Evolutionary conservation across 2,797 vertebrate genomes (phyloP).

Genomic region (Clarias platycephalus): DNA sequence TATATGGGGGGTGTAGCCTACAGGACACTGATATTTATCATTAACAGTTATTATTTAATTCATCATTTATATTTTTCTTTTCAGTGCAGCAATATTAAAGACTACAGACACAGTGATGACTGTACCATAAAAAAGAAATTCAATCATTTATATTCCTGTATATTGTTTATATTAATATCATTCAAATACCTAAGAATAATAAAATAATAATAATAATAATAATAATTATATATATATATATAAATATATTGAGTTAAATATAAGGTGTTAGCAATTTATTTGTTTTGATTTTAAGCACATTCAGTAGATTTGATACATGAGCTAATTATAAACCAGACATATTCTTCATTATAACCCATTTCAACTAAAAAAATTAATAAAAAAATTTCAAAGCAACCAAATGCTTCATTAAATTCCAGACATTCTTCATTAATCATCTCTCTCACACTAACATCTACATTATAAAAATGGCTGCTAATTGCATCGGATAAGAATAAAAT

Average conservation of each 20-base stretch:
- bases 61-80: not conserved
- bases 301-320: not conserved
- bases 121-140: not conserved
- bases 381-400: not conserved
- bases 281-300: no score
- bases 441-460: not conserved
- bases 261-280: not conserved
- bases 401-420: slow-evolving; percentile 7
- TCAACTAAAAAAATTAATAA: no score
- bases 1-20: not conserved
- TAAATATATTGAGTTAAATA: not conserved
- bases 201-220: no score
- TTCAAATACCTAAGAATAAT: not conserved
- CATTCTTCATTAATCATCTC: not conserved
- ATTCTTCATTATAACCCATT: slow-evolving; percentile 3
- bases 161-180: no score
- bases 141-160: not conserved
- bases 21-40: not conserved
- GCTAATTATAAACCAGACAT: not conserved
- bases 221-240: no score
- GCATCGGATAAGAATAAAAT: not conserved
- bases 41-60: not conserved
- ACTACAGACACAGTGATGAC: not conserved
- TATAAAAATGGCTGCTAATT: not conserved
- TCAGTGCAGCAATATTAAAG: not conserved